Base-by-base conservation (phyloP, 2,113 vertebrate genomes). In the Melospiza melodia region DNA sequence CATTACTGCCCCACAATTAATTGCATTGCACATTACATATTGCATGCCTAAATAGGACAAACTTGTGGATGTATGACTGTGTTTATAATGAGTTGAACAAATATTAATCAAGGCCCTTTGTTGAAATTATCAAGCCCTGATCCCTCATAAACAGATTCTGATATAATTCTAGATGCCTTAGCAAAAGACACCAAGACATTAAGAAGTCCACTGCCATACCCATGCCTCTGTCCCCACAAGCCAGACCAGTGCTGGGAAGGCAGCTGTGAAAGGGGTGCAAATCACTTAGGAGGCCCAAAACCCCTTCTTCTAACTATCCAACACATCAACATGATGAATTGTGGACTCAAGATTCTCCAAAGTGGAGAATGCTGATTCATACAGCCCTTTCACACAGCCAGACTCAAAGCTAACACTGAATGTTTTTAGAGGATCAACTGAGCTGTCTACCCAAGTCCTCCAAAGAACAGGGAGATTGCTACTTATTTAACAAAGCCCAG, bases 91-190 rank as follows among this genome's bases (percentile, higher is more conserved):
- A 95, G 65, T 63, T 67, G 35, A 41, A 76, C 61, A 85, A 95
- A 84, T 75, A 96, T 65, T 69, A 95, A 94, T 74, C 33, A 71
- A 61, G 49, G 39, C 8, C 23, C 15, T 85, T 95, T 66, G 62
- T 69, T 91, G 87, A 95, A 95, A 77, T 89, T 33, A 89, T 12
- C 72, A 46, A 89, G 22, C 11, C 52, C 37, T 55, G 87, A 94
- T 78, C 72, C 90, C 18, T 71, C 24, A 90, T 76, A 94, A 87
- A 22, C 24, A 22, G 63, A 48, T 88, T 24, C 33, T 78, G 62
- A 75, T 66, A 51, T 17, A 93, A 82, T 87, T 31, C 33, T 59
- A 58, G 14, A 35, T 59, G 52, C 7, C 23, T 57, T 37, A 75
- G 74, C 48, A 90, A 94, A 96, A 78, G 27, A 41, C 25, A 59